Percentiles rank a stretch among this genome's conserved stretches.
Conservation (phyloP, 2,888 invertebrate genomes). For the Synanthedon vespiformis region DNA sequence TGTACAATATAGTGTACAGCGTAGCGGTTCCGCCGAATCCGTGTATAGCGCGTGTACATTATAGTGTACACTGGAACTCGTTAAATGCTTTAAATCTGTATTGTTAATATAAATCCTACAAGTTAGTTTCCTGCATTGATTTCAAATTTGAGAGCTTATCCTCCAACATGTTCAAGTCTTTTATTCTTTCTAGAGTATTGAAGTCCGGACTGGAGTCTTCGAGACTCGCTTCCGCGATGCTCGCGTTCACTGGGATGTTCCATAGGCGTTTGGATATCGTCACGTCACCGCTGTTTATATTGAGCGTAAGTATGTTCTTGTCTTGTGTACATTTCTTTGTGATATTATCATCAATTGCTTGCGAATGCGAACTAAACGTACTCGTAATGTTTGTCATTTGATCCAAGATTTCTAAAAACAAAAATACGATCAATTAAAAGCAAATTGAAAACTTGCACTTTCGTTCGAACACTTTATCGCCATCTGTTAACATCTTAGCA, state of each 20-base stretch:
- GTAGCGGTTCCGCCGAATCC: too few relatives aligned
- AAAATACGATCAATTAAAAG: conserved; percentile 2
- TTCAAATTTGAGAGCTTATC: conserved; percentile 46
- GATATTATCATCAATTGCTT: conserved; percentile 1
- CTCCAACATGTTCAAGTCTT: conserved; percentile 52
- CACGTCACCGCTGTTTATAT: conserved; percentile 24
- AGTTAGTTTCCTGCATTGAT: conserved; percentile 43
- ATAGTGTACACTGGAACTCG: too few relatives aligned
- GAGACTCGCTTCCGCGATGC: conserved; percentile 15
- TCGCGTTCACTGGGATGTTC: conserved; percentile 33
- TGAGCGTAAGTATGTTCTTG: conserved; percentile 19
- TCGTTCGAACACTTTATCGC: too few relatives aligned
- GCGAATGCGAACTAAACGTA: conserved; percentile 1
- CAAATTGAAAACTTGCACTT: too few relatives aligned
- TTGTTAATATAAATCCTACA: conserved; percentile 16
- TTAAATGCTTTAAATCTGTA: too few relatives aligned
- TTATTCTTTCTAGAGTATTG: conserved; percentile 53
- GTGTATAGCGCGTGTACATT: too few relatives aligned
- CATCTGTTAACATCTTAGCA: too few relatives aligned
- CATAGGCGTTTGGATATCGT: conserved; percentile 28
- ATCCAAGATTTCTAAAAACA: conserved; percentile 49
- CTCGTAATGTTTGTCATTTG: conserved; percentile 31
- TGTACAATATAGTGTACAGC: too few relatives aligned
- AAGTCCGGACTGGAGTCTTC: conserved; percentile 27
- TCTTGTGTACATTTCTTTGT: neutral